Conservation (phyloP, 2,113 vertebrate species). For the Aphyosemion australe region DNA sequence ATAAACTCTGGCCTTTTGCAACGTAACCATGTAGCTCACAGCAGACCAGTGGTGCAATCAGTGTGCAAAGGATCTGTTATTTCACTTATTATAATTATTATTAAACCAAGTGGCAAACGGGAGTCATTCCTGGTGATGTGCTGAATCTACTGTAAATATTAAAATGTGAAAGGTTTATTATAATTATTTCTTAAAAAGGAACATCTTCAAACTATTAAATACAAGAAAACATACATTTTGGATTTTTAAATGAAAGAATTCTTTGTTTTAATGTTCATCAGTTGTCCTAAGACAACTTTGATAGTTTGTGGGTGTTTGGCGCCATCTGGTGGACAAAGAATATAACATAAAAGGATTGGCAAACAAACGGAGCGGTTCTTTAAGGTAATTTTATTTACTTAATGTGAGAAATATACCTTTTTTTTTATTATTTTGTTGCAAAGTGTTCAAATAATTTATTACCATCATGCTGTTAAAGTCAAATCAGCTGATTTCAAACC, state of each 20-base stretch:
- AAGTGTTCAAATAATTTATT: too few relatives aligned
- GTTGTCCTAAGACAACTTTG: constrained; percentile 57
- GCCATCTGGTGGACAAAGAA: constrained; percentile 64
- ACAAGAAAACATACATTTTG: constrained; percentile 31
- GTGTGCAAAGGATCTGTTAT: neutral
- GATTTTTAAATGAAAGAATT: constrained; percentile 42
- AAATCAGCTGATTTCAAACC: too few relatives aligned
- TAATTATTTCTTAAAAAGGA: neutral
- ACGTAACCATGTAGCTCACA: constrained; percentile 51
- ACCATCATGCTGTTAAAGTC: too few relatives aligned
- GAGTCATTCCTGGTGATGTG: constrained; percentile 52
- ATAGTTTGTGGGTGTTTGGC: constrained; percentile 34
- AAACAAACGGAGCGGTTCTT: too few relatives aligned
- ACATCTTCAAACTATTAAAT: constrained; percentile 7
- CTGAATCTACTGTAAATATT: constrained; percentile 65
- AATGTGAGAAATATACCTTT: too few relatives aligned
- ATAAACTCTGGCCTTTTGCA: neutral
- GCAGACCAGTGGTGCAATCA: constrained; percentile 25
- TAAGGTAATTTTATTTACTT: too few relatives aligned
- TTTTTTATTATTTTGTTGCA: too few relatives aligned
- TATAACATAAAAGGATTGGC: neutral
- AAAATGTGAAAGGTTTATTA: constrained; percentile 52
- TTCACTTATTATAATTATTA: too few relatives aligned
- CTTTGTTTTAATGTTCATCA: constrained; percentile 56
- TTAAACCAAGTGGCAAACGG: neutral